A percentile compares a stretch with the other conserved stretches of the same genome.
phyloP scores from a whole-genome alignment of 1,140 invertebrate genomes.

The Lasioglossum baleicum region DNA sequence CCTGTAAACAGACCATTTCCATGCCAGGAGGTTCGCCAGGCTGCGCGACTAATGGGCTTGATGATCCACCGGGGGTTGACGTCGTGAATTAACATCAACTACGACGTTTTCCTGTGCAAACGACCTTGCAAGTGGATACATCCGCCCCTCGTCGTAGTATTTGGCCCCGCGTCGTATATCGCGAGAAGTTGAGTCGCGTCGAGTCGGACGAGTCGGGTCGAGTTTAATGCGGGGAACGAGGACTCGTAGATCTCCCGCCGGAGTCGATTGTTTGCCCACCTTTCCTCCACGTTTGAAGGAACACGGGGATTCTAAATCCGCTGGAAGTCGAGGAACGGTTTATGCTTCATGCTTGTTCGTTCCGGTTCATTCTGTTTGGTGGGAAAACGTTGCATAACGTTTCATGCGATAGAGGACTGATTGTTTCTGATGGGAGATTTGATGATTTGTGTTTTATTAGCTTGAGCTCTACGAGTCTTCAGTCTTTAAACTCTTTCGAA shows the following conservation, averaged over 20 bases:
- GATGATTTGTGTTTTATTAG: too few relatives aligned
- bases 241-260: too few relatives aligned
- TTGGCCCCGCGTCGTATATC: conserved; percentile 1
- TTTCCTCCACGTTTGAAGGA: conserved; percentile 23
- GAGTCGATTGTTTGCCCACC: conserved; percentile 51
- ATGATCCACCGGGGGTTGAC: conserved; percentile 62
- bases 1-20: conserved; percentile 69
- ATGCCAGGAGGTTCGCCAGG: conserved; percentile 56
- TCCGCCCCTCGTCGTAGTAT: conserved; percentile 27
- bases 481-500: too few relatives aligned
- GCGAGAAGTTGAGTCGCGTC: conserved; percentile 7
- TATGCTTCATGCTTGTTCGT: background rate
- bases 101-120: conserved; percentile 60
- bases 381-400: too few relatives aligned
- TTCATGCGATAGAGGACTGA: too few relatives aligned
- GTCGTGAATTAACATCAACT: conserved; percentile 63
- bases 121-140: conserved; percentile 57
- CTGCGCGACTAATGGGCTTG: conserved; percentile 67
- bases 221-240: background rate
- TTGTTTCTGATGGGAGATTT: too few relatives aligned
- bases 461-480: too few relatives aligned
- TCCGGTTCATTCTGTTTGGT: too few relatives aligned
- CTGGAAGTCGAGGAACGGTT: conserved; percentile 18
- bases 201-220: background rate
- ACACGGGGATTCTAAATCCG: conserved; percentile 12